Evolutionary conservation across 1,140 invertebrate species (phyloP).

Genomic region (Teleogryllus occipitalis): DNA sequence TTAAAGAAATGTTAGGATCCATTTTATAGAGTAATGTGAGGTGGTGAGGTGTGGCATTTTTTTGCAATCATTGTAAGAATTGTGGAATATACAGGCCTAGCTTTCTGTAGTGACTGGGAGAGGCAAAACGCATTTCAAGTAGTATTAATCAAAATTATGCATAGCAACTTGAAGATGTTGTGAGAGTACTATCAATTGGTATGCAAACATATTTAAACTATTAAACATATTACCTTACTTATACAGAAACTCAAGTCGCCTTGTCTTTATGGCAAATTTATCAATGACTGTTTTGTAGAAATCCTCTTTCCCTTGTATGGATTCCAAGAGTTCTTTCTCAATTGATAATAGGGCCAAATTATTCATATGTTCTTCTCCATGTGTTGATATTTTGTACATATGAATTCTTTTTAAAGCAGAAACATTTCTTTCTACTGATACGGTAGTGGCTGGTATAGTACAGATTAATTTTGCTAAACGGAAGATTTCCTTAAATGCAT

Average conservation of each 20-base stretch:
- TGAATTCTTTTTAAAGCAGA: slow-evolving; percentile 9
- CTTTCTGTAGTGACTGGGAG: too few relatives aligned
- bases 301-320: neutral
- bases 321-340: neutral
- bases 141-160: too few relatives aligned
- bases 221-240: slow-evolving; percentile 7
- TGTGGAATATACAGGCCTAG: too few relatives aligned
- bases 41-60: too few relatives aligned
- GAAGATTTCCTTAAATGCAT: neutral
- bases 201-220: too few relatives aligned
- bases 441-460: neutral
- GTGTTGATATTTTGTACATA: neutral
- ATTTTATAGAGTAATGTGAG: too few relatives aligned
- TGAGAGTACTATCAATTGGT: too few relatives aligned
- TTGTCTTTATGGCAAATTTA: neutral
- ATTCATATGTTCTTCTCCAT: neutral
- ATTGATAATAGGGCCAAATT: neutral
- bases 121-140: too few relatives aligned
- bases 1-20: too few relatives aligned
- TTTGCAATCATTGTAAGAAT: too few relatives aligned
- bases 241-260: slow-evolving; percentile 9
- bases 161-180: too few relatives aligned
- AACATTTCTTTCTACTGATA: neutral
- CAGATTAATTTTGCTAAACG: neutral
- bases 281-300: slow-evolving; percentile 7